Conservation (phyloP, 2,797 vertebrate genomes). For the Falco peregrinus region DNA sequence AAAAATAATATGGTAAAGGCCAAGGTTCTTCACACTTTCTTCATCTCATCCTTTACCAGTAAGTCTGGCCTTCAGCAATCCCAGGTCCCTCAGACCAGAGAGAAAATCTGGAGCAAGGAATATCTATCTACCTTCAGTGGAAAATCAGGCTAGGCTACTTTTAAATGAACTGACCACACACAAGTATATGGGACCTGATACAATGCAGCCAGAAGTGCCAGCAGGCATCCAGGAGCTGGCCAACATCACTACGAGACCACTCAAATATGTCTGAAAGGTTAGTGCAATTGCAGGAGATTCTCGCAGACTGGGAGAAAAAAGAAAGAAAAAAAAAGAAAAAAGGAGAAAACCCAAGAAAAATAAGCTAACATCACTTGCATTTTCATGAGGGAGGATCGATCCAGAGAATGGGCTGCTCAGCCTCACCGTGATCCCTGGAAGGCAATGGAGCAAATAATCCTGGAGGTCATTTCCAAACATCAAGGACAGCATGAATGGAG, state of each 20-base stretch:
- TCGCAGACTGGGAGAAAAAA: background rate
- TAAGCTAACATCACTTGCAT: accelerated
- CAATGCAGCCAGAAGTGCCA: background rate
- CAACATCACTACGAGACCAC: background rate
- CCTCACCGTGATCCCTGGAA: background rate
- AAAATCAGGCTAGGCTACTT: background rate
- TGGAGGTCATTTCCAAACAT: background rate
- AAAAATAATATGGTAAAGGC: background rate
- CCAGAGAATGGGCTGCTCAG: background rate
- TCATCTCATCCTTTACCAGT: background rate
- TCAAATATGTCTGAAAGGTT: background rate
- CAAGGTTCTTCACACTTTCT: background rate
- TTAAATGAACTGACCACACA: background rate
- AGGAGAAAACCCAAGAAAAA: background rate
- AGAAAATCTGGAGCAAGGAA: background rate
- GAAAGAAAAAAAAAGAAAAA: too few species aligned
- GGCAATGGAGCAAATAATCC: background rate
- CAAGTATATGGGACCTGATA: accelerated
- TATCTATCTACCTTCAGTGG: background rate
- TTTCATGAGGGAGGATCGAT: background rate
- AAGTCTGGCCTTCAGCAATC: background rate
- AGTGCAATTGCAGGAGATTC: background rate
- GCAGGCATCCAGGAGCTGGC: background rate
- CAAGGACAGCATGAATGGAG: background rate
- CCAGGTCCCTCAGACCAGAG: background rate